Conservation (phyloP, 2,797 vertebrate species). For the Catostomus latipinnis region DNA sequence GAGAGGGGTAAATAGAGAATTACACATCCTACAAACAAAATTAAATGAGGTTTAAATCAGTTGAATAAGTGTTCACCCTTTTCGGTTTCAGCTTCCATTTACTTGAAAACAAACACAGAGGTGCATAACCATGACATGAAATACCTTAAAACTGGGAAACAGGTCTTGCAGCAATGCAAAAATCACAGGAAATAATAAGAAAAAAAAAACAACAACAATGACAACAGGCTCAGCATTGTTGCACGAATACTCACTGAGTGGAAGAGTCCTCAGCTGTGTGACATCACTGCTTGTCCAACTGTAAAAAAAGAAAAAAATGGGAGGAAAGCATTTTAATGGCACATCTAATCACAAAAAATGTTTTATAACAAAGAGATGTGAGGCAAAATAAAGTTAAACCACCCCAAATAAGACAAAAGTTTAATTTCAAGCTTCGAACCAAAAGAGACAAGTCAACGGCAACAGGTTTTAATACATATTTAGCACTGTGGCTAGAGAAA, state of each 20-base stretch:
- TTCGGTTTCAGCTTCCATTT: slow-evolving; percentile 48
- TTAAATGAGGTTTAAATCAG: slow-evolving; percentile 53
- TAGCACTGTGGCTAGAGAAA: slow-evolving; percentile 37
- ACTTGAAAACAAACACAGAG: slow-evolving; percentile 44
- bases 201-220: background rate
- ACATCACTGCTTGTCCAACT: slow-evolving; percentile 77
- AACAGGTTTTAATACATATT: slow-evolving; percentile 48
- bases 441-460: slow-evolving; percentile 12
- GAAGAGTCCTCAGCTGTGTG: slow-evolving; percentile 78
- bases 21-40: slow-evolving; percentile 35
- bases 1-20: slow-evolving; percentile 18
- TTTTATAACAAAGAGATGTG: background rate
- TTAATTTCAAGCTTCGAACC: slow-evolving; percentile 17
- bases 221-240: slow-evolving; percentile 8
- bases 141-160: slow-evolving; percentile 31
- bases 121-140: slow-evolving; percentile 42
- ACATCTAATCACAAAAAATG: slow-evolving; percentile 28
- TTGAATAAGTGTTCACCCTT: slow-evolving; percentile 44
- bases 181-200: background rate
- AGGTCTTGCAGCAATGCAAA: slow-evolving; percentile 24
- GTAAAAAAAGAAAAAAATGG: slow-evolving; percentile 54
- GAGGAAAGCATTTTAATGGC: slow-evolving; percentile 30
- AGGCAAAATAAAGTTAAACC: slow-evolving; percentile 29
- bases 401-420: slow-evolving; percentile 4
- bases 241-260: slow-evolving; percentile 75